Conservation (phyloP, 2,113 vertebrate species). For the Phalacrocorax pelagicus region DNA sequence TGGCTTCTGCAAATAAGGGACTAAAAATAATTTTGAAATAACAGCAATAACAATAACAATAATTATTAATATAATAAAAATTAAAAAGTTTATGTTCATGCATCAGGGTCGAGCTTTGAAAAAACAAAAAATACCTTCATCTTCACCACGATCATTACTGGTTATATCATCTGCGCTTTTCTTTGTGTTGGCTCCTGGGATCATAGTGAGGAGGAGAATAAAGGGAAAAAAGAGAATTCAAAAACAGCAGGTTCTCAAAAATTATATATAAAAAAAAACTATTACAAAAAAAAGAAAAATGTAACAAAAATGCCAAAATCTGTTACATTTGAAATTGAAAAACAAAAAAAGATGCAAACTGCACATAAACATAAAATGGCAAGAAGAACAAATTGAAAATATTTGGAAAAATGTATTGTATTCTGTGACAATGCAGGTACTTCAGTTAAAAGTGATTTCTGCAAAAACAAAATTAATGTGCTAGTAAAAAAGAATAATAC, state of each 20-base stretch:
- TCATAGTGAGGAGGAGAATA: constrained; percentile 82
- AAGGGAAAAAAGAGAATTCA: constrained; percentile 82
- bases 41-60: constrained; percentile 54
- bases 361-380: constrained; percentile 69
- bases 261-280: constrained; percentile 25
- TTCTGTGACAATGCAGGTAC: constrained; percentile 53
- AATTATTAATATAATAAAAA: constrained; percentile 44
- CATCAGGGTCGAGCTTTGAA: constrained; percentile 77
- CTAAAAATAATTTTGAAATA: constrained; percentile 62
- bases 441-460: constrained; percentile 56
- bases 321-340: constrained; percentile 65
- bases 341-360: constrained; percentile 70
- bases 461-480: constrained; percentile 44
- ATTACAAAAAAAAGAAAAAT: constrained; percentile 56
- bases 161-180: constrained; percentile 87
- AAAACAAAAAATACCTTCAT: constrained; percentile 90
- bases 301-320: constrained; percentile 70
- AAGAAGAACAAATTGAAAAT: constrained; percentile 71
- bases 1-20: constrained; percentile 56
- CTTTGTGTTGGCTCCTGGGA: constrained; percentile 89
- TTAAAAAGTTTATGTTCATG: constrained; percentile 80
- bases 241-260: constrained; percentile 78
- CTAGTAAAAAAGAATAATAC: constrained; percentile 51
- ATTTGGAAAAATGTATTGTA: constrained; percentile 42
- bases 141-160: constrained; percentile 88